These are phyloP conservation scores for Teleiodes luculella DNA, from an alignment of 2,888 invertebrate species.

Conservation along the genomic window DNA sequence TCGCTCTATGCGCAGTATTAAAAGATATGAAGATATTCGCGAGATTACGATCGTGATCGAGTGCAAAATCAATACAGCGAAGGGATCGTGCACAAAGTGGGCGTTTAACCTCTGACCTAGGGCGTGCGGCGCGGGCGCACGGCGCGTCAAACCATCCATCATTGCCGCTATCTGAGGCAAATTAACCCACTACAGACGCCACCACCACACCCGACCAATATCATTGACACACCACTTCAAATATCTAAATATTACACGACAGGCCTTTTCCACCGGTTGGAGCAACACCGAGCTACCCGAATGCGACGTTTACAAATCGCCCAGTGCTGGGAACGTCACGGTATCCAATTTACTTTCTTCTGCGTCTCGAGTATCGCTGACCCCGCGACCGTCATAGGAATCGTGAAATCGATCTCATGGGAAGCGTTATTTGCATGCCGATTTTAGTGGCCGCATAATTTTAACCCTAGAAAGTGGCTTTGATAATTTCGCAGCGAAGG, in stretches of 20 bases:
- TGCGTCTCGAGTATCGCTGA: conserved; percentile 50
- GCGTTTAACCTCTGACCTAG: conserved; percentile 70
- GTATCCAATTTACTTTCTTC: conserved; percentile 67
- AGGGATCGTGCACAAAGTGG: conserved; percentile 72
- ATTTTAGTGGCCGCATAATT: conserved; percentile 27
- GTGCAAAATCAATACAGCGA: conserved; percentile 69
- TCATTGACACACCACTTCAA: conserved; percentile 26
- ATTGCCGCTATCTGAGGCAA: conserved; percentile 64
- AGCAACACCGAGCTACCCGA: conserved; percentile 40
- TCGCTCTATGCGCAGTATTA: conserved; percentile 29
- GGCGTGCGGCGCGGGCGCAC: conserved; percentile 56
- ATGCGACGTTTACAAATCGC: conserved; percentile 67
- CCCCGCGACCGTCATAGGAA: conserved; percentile 44
- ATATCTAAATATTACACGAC: conserved; percentile 22
- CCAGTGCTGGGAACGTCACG: conserved; percentile 53
- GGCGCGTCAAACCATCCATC: conserved; percentile 68
- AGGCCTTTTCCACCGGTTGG: conserved; percentile 34
- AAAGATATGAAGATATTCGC: conserved; percentile 45
- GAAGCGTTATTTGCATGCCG: conserved; percentile 50
- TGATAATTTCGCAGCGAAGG: conserved; percentile 6
- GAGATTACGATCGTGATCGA: conserved; percentile 60
- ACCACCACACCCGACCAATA: conserved; percentile 44
- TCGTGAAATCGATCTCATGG: conserved; percentile 52
- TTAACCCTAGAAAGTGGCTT: conserved; percentile 13
- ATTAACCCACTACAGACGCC: conserved; percentile 66